Conservation (phyloP, 1,140 invertebrate species). For the Drosophila pruinosa region DNA sequence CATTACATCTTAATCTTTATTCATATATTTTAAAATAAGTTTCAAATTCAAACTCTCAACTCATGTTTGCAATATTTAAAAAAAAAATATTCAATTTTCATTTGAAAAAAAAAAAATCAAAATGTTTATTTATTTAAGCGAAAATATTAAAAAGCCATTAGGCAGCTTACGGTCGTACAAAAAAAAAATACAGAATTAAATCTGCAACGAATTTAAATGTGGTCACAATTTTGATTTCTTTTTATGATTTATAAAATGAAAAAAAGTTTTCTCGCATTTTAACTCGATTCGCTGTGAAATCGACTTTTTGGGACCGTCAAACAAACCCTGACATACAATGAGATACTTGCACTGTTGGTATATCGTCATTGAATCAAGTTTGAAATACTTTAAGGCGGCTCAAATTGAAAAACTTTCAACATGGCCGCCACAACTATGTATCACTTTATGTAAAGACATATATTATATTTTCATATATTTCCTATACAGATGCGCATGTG, state of each 20-base stretch:
- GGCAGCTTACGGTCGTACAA: constrained; percentile 13
- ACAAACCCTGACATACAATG: neutral
- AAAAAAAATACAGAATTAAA: constrained; percentile 36
- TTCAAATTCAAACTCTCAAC: neutral
- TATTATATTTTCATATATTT: constrained; percentile 42
- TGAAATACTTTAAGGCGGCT: constrained; percentile 78
- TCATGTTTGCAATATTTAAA: neutral
- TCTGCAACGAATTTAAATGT: constrained; percentile 45
- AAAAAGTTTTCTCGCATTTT: constrained; percentile 39
- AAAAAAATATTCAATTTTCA: neutral
- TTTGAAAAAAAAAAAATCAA: neutral
- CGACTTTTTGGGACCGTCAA: constrained; percentile 14
- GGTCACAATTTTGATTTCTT: constrained; percentile 38
- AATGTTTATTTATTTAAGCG: constrained; percentile 2
- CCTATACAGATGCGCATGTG: constrained; percentile 54
- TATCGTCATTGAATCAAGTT: constrained; percentile 42
- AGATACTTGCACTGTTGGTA: constrained; percentile 1
- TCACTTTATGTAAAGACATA: constrained; percentile 32
- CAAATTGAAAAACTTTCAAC: constrained; percentile 81
- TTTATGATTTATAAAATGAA: constrained; percentile 32
- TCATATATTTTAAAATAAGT: too few species aligned
- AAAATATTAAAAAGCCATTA: constrained; percentile 74
- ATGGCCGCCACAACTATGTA: constrained; percentile 39
- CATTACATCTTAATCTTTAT: too few species aligned
- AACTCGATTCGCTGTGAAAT: constrained; percentile 29